Evolutionary conservation across 2,888 invertebrate genomes (phyloP).

Genomic region (Hofmannophila pseudospretella): DNA sequence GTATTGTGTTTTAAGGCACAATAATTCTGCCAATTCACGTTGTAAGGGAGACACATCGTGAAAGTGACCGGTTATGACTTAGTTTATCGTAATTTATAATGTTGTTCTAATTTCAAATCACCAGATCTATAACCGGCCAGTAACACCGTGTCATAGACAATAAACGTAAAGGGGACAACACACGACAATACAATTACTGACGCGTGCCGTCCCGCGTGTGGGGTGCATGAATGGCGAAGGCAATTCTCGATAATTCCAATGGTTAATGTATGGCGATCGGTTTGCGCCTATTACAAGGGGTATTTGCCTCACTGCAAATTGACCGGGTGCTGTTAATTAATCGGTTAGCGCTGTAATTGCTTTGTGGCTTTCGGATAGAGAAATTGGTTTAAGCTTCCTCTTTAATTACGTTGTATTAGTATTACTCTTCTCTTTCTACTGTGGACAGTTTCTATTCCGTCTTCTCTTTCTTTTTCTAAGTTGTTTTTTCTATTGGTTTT

Average conservation of each 20-base stretch:
- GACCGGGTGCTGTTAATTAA: conserved; percentile 60
- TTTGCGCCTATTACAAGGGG: conserved; percentile 48
- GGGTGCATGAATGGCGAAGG: conserved; percentile 30
- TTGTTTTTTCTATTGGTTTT: too few relatives aligned
- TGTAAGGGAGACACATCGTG: too few relatives aligned
- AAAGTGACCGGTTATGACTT: too few relatives aligned
- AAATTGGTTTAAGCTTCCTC: too few relatives aligned
- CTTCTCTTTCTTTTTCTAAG: too few relatives aligned
- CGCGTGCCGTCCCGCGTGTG: conserved; percentile 57
- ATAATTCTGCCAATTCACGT: too few relatives aligned
- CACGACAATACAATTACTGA: conserved; percentile 54
- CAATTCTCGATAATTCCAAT: conserved; percentile 63
- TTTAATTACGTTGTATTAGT: too few relatives aligned
- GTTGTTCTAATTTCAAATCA: conserved; percentile 4
- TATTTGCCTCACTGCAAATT: conserved; percentile 51
- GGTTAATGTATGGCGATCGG: conserved; percentile 57
- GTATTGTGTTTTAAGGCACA: too few relatives aligned
- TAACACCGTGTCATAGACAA: conserved; percentile 43
- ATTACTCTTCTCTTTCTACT: too few relatives aligned
- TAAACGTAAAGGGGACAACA: conserved; percentile 51
- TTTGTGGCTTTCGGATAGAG: too few relatives aligned
- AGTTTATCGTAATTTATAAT: too few relatives aligned
- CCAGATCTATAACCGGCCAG: conserved; percentile 1
- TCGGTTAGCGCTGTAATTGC: conserved; percentile 45
- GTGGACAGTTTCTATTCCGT: too few relatives aligned